Conservation (phyloP, 92 coral and sea anemone species). For the Epizoanthus stellaris region DNA sequence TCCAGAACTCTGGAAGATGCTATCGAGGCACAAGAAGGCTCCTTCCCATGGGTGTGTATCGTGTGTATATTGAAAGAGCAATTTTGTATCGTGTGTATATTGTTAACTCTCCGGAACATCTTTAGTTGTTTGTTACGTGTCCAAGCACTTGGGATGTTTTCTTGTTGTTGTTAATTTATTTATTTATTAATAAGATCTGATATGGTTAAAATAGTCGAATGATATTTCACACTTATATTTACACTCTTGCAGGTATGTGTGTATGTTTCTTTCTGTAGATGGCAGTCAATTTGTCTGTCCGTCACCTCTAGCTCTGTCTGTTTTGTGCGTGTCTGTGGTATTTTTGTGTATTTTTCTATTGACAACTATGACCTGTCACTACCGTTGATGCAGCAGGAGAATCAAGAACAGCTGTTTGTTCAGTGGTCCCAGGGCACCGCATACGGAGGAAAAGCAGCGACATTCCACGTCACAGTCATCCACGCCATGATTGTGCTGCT, state of each 20-base stretch:
- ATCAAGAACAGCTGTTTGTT: conserved; percentile 87
- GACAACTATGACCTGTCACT: background rate
- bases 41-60: conserved; percentile 67
- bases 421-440: conserved; percentile 97
- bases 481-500: conserved; percentile 92
- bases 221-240: too few species aligned
- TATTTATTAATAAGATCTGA: too few species aligned
- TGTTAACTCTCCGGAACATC: too few species aligned
- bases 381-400: conserved; percentile 61
- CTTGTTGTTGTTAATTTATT: too few species aligned
- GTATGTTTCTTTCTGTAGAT: too few species aligned
- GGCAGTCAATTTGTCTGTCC: background rate
- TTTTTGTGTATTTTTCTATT: conserved; percentile 28
- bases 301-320: background rate
- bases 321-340: too few species aligned
- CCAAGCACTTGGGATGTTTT: too few species aligned
- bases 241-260: too few species aligned
- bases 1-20: conserved; percentile 77
- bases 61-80: background rate
- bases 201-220: too few species aligned
- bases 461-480: conserved; percentile 84
- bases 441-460: conserved; percentile 89
- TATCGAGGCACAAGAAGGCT: conserved; percentile 73
- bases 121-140: too few species aligned
- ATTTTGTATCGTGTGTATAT: too few species aligned